These are phyloP conservation scores for Tachysurus fulvidraco DNA, from an alignment of 2,113 vertebrate genomes.

Conservation along the genomic window DNA sequence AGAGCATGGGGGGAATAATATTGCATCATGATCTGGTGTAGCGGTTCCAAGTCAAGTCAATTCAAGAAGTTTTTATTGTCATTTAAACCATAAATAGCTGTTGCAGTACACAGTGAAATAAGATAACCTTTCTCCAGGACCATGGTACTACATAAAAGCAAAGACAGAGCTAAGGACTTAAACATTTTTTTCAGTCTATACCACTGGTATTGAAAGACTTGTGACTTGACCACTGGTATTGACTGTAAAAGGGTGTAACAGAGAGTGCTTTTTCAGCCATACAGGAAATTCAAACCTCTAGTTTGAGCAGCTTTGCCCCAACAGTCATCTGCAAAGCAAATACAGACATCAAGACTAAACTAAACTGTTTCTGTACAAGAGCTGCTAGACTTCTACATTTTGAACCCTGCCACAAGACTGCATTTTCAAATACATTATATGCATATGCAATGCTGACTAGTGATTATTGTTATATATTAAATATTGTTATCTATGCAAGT, in stretches of 20 bases:
- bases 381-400: too few species aligned
- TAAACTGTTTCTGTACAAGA: background rate
- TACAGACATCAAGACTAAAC: background rate
- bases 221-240: too few species aligned
- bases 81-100: too few species aligned
- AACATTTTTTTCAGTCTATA: too few species aligned
- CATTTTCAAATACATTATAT: background rate
- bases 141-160: too few species aligned
- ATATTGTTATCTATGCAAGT: background rate
- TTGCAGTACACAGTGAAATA: too few species aligned
- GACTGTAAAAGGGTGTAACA: background rate
- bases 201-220: too few species aligned
- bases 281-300: background rate
- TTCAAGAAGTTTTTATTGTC: too few species aligned
- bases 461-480: background rate
- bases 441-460: background rate
- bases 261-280: background rate
- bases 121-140: too few species aligned
- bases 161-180: too few species aligned
- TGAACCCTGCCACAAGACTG: background rate
- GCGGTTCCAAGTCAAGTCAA: background rate
- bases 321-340: slow-evolving; percentile 1
- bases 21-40: background rate
- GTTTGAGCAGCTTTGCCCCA: background rate
- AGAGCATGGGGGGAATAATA: background rate